These are phyloP conservation scores for Caenorhabditis macrosperma DNA, from an alignment of 2,888 invertebrate species.

Conservation along the genomic window DNA sequence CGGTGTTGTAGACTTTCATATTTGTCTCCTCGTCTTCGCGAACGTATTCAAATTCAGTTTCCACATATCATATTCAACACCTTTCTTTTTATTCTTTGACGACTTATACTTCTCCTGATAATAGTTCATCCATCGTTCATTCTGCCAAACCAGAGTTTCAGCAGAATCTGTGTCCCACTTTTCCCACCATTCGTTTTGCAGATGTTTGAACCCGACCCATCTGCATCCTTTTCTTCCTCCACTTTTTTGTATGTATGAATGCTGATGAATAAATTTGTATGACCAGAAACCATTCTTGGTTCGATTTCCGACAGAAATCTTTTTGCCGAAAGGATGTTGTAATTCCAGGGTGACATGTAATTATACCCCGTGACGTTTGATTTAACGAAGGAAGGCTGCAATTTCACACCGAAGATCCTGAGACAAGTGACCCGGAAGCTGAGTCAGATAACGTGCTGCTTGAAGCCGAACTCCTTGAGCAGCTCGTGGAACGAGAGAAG, in stretches of 20 bases:
- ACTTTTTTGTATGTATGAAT: conserved; percentile 39
- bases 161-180: conserved; percentile 25
- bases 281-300: conserved; percentile 15
- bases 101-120: neutral
- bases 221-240: conserved; percentile 13
- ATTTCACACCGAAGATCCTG: conserved; percentile 26
- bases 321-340: conserved; percentile 20
- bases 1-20: conserved; percentile 28
- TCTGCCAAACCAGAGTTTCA: conserved; percentile 51
- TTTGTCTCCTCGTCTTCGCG: conserved; percentile 2
- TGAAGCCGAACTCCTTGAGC: neutral
- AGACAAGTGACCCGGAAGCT: conserved; percentile 27
- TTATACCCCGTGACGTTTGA: conserved; percentile 21
- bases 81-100: neutral
- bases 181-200: neutral
- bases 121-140: too few relatives aligned
- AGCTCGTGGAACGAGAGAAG: neutral
- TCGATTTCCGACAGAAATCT: too few relatives aligned
- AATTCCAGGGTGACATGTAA: conserved; percentile 11
- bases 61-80: conserved; percentile 41
- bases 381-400: conserved; percentile 16
- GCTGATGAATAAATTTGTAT: conserved; percentile 37
- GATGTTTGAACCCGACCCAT: neutral
- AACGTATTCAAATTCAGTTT: conserved; percentile 36
- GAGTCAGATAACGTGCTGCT: conserved; percentile 10